Evolutionary conservation across 2,113 vertebrate species (phyloP), one percentile per base, ranked within the genome.

Genomic region (Scartelaos histophorus): DNA sequence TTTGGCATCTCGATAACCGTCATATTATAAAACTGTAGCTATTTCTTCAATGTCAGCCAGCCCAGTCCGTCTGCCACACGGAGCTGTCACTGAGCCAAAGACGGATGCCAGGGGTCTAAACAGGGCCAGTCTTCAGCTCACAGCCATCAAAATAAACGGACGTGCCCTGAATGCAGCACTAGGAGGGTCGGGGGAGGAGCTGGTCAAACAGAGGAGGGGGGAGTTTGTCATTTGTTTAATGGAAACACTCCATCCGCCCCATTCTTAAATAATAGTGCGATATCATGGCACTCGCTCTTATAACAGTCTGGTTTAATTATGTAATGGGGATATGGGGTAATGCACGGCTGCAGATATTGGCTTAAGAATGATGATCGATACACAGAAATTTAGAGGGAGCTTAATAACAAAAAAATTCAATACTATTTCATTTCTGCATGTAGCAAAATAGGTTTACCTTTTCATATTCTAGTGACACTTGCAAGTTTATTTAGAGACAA

Each of bases 41-140:
- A 66, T 69, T 72, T 66, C 73, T 74, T 90, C 88, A 87, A 87
- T 90, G 91, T 89, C 91, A 90, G 89, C 86, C 84, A 86, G 86
- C 87, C 86, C 90, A 79, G 82, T 2, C 79, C 84, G 75, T 16
- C 62, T 19, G 69, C 73, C 71, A 79, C 64, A 73, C 45, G 64
- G 54, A 62, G 71, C 54, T 7, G 17, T 83, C 74, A 76, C 54
- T 38, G 66, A 24, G 77, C 67, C 53, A 54, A 70, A 71, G 81
- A 83, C 65, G 49, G 72, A 86, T 38, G 1, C 74, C 60, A 25
- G 60, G 73, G 67, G 69, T 53, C 0, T 2, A 46, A 43, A 2
- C 1, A 66, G 70, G 70, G 61, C 0, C 22, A 65, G 80, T 13
- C 43, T 15, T 67, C 69, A 72, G 56, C 54, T 82, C 54, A 34